Evolutionary conservation across 1,140 invertebrate genomes (phyloP), one percentile per base, ranked within the genome.

Genomic region (Hyphantria cunea): DNA sequence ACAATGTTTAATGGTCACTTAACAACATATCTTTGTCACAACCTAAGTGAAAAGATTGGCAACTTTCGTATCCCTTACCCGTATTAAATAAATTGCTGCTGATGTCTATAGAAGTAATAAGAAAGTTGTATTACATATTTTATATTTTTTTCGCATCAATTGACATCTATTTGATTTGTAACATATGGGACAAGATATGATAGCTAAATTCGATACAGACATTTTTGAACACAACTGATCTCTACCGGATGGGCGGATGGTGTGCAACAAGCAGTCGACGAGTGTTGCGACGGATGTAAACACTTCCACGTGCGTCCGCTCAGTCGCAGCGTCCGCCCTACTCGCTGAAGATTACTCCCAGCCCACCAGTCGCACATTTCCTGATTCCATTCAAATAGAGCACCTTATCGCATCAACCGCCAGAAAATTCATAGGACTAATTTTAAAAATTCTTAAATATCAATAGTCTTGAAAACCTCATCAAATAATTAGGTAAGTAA

Each of bases 291-390:
- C 76, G 83, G 80, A 86, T 80, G 76, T 76, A 80, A 80, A 79
- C 77, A 82, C 77, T 82, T 83, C 74, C 76, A 78, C 74, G 70
- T 75, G 74, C 72, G 72, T 74, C 72, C 64, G 68, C 51, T 58
- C 62, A 44, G n/a, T 13, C 41, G 41, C 41, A 51, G 69, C 71
- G 74, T 71, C 72, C 59, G 64, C 55, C 42, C 54, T 63, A 53
- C 52, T 54, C 55, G 6, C 64, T 68, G 64, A 71, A 69, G 58
- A 67, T 67, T 41, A 12, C 55, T 52, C 63, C 49, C 47, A 42
- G 39, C 54, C 7, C 54, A 51, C 4, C 56, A 60, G 56, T 13
- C 48, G 45, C 32, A 31, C 48, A 47, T 44, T 60, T 60, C 56
- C 56, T 60, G 48, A 51, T 51, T 39, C 56, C 48, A 34, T 37